Base-by-base conservation (phyloP, 1,140 invertebrate species). In the Atopsyche davidsoni region DNA sequence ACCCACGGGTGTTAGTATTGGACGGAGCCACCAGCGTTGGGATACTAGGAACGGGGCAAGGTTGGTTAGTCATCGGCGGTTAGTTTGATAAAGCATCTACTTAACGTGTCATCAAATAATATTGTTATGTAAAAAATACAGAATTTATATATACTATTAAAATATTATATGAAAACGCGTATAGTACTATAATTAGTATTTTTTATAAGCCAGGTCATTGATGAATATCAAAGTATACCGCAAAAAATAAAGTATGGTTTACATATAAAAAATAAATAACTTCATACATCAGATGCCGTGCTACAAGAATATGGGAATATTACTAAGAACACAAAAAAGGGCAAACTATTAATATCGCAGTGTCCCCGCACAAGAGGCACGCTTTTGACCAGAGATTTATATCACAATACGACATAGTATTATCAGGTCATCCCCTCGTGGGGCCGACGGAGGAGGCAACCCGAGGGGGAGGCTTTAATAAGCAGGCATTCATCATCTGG, bases 1-100 rank as follows among this genome's bases (percentile, higher is more conserved):
- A 82, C 80, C 75, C 53, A 65, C 59, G 69, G 75, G 64, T 72
- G 75, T 69, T 63, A 69, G 64, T 67, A 65, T 51, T 43, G 28
- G 22, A 39, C 21, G 16, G 36, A 24, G 50, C n/a, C 19, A 9
- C 18, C 45, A 39, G 22, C 25, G 39, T 28, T 28, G 24, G 24
- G 24, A 28, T 28, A 7, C 24, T 28, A 28, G 38, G 25, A n/a
- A 17, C 17, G 17, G 17, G 21, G 10, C 25, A 9, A 19, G 7
- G 14, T 4, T 22, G 19, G 6, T 21, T 18, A 25, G 40, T 42
- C 13, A 25, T 42, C 40, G 28, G n/a, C n/a, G 24, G 40, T 42
- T 21, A 16, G 23, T 4, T 4, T 22, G 40, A 3, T 25, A 10
- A 39, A 13, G 14, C n/a, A 6, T 40, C 6, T 22, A 22, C 17